Conservation (phyloP, 2,113 vertebrate species). For the Bos indicus region DNA sequence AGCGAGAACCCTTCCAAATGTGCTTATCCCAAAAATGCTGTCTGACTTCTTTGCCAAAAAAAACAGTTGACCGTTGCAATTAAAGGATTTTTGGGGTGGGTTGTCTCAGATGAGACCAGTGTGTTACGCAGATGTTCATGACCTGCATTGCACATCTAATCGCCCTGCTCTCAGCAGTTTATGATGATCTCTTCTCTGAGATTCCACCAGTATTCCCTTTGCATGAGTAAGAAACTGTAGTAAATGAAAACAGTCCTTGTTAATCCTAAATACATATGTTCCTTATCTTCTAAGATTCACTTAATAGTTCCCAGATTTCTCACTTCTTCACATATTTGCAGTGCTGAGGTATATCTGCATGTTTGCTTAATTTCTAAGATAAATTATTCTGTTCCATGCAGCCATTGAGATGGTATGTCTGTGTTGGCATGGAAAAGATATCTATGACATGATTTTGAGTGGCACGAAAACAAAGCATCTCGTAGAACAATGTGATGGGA, state of each 20-base stretch:
- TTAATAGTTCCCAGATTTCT: background rate
- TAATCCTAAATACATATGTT: background rate
- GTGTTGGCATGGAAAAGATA: background rate
- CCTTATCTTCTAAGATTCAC: background rate
- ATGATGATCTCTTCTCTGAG: background rate
- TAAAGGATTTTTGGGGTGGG: background rate
- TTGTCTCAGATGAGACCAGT: background rate
- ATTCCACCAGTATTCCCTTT: background rate
- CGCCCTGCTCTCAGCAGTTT: background rate
- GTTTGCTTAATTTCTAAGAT: background rate
- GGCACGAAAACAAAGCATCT: background rate
- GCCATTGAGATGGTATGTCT: background rate
- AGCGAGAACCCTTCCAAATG: background rate
- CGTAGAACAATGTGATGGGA: background rate
- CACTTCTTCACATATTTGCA: background rate
- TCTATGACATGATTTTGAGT: background rate
- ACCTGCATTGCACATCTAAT: background rate
- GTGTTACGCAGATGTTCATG: background rate
- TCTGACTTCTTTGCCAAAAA: conserved; percentile 18
- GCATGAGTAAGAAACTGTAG: background rate
- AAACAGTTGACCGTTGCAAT: background rate
- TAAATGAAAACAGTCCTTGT: background rate
- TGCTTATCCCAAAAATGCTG: background rate
- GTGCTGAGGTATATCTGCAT: background rate
- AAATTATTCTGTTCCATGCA: background rate